phyloP scores from a whole-genome alignment of 1,140 invertebrate species.

The Drosophila ficusphila region DNA sequence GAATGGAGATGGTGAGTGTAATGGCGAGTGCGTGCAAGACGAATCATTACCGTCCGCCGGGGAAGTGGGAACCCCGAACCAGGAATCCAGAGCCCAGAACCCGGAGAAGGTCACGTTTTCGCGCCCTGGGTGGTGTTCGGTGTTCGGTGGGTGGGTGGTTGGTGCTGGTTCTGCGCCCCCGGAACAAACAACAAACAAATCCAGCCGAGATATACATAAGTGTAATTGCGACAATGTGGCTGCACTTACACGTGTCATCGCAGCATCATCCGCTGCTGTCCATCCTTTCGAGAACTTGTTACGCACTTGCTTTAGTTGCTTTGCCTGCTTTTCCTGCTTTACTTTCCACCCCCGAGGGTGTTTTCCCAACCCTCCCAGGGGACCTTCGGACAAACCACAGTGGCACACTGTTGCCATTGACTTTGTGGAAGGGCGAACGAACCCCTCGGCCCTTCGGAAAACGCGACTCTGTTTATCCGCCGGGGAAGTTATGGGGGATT shows the following conservation, averaged over 20 bases:
- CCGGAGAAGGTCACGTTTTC: constrained; percentile 75
- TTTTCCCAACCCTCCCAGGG: constrained; percentile 29
- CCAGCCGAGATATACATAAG: constrained; percentile 40
- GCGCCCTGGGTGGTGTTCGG: constrained; percentile 71
- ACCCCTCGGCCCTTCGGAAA: neutral
- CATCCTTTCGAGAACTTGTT: constrained; percentile 42
- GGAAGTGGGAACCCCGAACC: constrained; percentile 38
- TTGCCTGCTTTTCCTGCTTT: no score
- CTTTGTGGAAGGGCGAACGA: constrained; percentile 31
- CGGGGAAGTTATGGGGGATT: constrained; percentile 13
- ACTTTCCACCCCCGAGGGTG: constrained; percentile 11
- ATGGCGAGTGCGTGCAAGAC: constrained; percentile 28
- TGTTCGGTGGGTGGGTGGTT: constrained; percentile 8
- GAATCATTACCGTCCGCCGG: constrained; percentile 61
- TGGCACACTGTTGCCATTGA: constrained; percentile 75
- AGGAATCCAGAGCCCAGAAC: constrained; percentile 66
- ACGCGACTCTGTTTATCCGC: constrained; percentile 37
- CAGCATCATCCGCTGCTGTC: constrained; percentile 34
- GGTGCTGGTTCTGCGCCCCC: constrained; percentile 37
- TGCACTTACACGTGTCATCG: constrained; percentile 82
- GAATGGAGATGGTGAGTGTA: no score
- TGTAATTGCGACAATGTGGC: constrained; percentile 82
- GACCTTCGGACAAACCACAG: constrained; percentile 55
- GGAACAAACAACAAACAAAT: constrained; percentile 77
- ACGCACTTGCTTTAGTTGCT: constrained; percentile 64